Evolutionary conservation across 2,888 invertebrate genomes (phyloP).

Genomic region (Dioctria linearis): DNA sequence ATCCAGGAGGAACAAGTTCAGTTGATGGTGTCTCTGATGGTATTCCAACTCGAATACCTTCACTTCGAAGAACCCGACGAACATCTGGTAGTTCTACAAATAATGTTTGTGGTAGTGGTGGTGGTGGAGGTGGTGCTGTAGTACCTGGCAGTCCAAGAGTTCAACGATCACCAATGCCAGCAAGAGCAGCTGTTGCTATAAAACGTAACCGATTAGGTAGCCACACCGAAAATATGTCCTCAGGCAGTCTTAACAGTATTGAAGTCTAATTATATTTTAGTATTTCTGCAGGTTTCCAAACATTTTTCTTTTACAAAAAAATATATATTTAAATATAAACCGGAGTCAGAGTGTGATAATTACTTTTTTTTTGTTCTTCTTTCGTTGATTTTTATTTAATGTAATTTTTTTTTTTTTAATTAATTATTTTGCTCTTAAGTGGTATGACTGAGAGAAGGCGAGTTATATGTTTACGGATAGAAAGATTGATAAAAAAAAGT

Average conservation of each 20-base stretch:
- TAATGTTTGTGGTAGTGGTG: constrained; percentile 65
- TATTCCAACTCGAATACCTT: constrained; percentile 66
- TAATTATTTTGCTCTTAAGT: too few relatives aligned
- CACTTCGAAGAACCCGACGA: constrained; percentile 67
- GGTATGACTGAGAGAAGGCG: too few relatives aligned
- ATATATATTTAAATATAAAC: constrained; percentile 7
- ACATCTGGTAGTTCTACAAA: constrained; percentile 65
- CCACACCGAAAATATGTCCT: constrained; percentile 71
- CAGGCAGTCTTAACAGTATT: constrained; percentile 72
- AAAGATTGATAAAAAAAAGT: constrained; percentile 5
- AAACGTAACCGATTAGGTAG: constrained; percentile 70
- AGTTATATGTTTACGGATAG: neutral
- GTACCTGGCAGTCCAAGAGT: constrained; percentile 69
- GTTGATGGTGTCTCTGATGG: constrained; percentile 63
- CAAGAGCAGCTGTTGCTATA: constrained; percentile 65
- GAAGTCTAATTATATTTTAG: constrained; percentile 64
- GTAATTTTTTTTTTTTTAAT: too few relatives aligned
- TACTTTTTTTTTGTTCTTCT: constrained; percentile 20
- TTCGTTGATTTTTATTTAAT: too few relatives aligned
- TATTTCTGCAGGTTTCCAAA: constrained; percentile 8
- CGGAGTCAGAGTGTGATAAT: constrained; percentile 48
- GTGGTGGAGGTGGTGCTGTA: too few relatives aligned
- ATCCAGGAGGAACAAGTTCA: constrained; percentile 56
- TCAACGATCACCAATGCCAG: constrained; percentile 70
- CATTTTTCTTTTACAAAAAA: constrained; percentile 14